These are phyloP conservation scores for Phymorhynchus buccinoides DNA, from an alignment of 1,140 invertebrate genomes.

Conservation along the genomic window DNA sequence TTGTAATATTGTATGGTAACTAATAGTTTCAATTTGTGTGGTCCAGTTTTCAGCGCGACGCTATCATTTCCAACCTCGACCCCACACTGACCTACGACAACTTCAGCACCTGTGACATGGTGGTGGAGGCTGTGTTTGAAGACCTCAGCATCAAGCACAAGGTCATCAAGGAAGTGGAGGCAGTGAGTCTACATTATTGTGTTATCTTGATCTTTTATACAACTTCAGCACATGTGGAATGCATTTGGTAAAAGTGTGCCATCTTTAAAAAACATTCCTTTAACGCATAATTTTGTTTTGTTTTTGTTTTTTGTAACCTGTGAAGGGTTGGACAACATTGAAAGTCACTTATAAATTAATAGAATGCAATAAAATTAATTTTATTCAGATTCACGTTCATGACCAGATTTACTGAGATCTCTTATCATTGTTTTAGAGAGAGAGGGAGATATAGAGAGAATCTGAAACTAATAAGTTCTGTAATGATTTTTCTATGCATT, in stretches of 20 bases:
- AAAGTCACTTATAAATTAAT: too few relatives aligned
- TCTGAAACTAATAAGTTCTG: not conserved
- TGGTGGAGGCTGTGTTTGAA: slow-evolving; percentile 99
- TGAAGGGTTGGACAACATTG: too few relatives aligned
- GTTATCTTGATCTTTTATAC: too few relatives aligned
- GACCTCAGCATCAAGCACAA: slow-evolving; percentile 96
- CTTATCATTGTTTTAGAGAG: too few relatives aligned
- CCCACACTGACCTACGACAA: slow-evolving; percentile 88
- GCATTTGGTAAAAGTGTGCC: too few relatives aligned
- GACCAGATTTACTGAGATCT: too few relatives aligned
- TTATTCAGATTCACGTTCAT: too few relatives aligned
- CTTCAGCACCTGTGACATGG: slow-evolving; percentile 92
- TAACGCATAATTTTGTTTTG: too few relatives aligned
- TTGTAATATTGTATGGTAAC: not conserved
- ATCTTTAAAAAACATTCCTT: too few relatives aligned
- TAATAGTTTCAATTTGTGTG: slow-evolving; percentile 16
- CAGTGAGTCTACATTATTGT: slow-evolving; percentile 62
- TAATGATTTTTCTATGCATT: slow-evolving; percentile 37
- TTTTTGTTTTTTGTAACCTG: too few relatives aligned
- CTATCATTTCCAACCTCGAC: slow-evolving; percentile 84
- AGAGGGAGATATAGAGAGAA: not conserved
- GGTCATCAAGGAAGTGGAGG: slow-evolving; percentile 96
- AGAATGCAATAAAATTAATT: too few relatives aligned
- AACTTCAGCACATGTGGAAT: too few relatives aligned
- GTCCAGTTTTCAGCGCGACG: slow-evolving; percentile 84